Evolutionary conservation across 1,140 invertebrate genomes (phyloP).

Genomic region (Phymorhynchus buccinoides): DNA sequence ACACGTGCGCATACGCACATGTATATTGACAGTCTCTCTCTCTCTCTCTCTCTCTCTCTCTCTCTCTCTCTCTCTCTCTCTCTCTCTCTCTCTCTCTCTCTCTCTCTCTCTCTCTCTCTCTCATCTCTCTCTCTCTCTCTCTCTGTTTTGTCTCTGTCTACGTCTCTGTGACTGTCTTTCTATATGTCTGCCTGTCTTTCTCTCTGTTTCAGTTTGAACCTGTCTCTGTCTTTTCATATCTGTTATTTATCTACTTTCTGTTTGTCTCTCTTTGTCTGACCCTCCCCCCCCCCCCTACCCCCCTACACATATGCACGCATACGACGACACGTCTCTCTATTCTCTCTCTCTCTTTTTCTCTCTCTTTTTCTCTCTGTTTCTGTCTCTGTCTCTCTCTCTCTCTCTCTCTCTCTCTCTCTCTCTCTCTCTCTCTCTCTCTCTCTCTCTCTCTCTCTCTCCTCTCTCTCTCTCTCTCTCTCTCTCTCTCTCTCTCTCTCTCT

Average conservation of each 20-base stretch:
- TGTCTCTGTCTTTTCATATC: neutral
- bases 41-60: slow-evolving; percentile 26
- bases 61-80: slow-evolving; percentile 7
- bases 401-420: neutral
- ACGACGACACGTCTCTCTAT: too few species aligned
- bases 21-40: neutral
- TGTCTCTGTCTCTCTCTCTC: neutral
- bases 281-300: neutral
- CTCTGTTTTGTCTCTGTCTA: neutral
- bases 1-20: too few species aligned
- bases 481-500: too few species aligned
- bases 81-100: slow-evolving; percentile 11
- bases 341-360: too few species aligned
- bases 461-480: slow-evolving; percentile 5
- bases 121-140: neutral
- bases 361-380: too few species aligned
- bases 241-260: neutral
- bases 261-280: neutral
- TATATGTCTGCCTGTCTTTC: neutral
- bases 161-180: too few species aligned
- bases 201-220: neutral
- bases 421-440: neutral
- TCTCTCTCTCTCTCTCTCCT: slow-evolving; percentile 7
- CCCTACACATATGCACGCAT: too few species aligned
- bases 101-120: neutral